These are phyloP conservation scores for Ditylenchus dipsaci DNA, from an alignment of 1,140 invertebrate genomes.

Conservation along the genomic window DNA sequence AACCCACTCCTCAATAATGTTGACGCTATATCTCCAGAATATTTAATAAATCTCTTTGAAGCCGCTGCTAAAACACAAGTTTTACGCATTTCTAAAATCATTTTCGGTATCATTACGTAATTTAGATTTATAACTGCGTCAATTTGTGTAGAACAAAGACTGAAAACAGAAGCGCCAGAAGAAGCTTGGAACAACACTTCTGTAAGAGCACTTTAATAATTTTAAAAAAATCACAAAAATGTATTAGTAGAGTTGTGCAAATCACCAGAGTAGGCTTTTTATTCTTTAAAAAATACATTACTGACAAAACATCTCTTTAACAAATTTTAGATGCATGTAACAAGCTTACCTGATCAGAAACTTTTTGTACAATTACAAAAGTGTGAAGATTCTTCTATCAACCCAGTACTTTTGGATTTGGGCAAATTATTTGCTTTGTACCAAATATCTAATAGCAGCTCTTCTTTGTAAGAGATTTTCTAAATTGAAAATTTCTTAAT, in stretches of 20 bases:
- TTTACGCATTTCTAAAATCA: neutral
- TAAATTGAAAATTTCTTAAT: no score
- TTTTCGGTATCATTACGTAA: neutral
- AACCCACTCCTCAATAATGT: neutral
- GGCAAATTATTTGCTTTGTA: slow-evolving; percentile 32
- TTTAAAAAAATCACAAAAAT: no score
- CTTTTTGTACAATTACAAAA: slow-evolving; percentile 20
- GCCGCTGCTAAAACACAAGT: slow-evolving; percentile 20
- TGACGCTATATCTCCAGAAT: neutral
- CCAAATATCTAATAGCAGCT: slow-evolving; percentile 18
- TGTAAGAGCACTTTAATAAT: no score
- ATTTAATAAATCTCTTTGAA: slow-evolving; percentile 7
- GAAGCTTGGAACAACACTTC: slow-evolving; percentile 50
- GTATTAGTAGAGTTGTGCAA: slow-evolving; percentile 29
- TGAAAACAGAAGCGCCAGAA: slow-evolving; percentile 30
- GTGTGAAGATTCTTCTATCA: slow-evolving; percentile 14
- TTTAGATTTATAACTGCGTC: slow-evolving; percentile 27
- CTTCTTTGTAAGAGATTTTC: neutral
- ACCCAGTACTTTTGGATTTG: slow-evolving; percentile 19
- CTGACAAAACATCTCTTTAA: no score
- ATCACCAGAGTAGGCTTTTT: slow-evolving; percentile 22
- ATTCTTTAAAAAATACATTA: neutral
- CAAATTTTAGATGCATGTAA: slow-evolving; percentile 28
- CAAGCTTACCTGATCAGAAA: slow-evolving; percentile 31
- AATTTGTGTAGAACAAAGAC: slow-evolving; percentile 38